Evolutionary conservation across 2,113 vertebrate species (phyloP).

Genomic region (Seriola aureovittata): DNA sequence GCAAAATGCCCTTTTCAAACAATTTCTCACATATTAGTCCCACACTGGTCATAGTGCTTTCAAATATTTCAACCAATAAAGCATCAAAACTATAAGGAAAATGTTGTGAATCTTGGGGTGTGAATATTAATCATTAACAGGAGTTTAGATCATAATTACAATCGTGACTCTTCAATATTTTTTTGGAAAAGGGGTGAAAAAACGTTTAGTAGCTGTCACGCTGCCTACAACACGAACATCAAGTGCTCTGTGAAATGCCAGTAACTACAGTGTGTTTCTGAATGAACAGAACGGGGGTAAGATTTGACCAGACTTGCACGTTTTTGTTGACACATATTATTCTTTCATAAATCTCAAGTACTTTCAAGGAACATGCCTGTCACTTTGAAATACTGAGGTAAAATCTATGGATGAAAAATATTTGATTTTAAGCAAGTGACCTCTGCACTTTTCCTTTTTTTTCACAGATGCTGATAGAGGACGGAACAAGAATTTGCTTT

Average conservation of each 20-base stretch:
- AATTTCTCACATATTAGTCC: slow-evolving; percentile 43
- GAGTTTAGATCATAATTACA: slow-evolving; percentile 1
- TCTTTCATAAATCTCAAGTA: slow-evolving; percentile 39
- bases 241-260: slow-evolving; percentile 58
- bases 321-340: slow-evolving; percentile 52
- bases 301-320: slow-evolving; percentile 68
- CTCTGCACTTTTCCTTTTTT: background rate
- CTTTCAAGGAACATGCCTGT: slow-evolving; percentile 27
- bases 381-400: slow-evolving; percentile 14
- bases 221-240: slow-evolving; percentile 45
- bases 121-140: slow-evolving; percentile 33
- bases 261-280: slow-evolving; percentile 25
- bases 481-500: background rate
- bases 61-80: slow-evolving; percentile 24
- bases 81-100: slow-evolving; percentile 48
- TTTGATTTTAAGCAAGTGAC: slow-evolving; percentile 30
- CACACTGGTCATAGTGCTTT: slow-evolving; percentile 36
- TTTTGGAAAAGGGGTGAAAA: slow-evolving; percentile 8
- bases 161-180: slow-evolving; percentile 14
- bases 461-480: background rate
- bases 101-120: background rate
- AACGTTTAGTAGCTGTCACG: slow-evolving; percentile 28
- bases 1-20: slow-evolving; percentile 27
- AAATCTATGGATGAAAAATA: slow-evolving; percentile 24
- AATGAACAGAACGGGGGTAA: slow-evolving; percentile 33